Conservation (phyloP, 2,797 vertebrate species). For the Takifugu rubripes region DNA sequence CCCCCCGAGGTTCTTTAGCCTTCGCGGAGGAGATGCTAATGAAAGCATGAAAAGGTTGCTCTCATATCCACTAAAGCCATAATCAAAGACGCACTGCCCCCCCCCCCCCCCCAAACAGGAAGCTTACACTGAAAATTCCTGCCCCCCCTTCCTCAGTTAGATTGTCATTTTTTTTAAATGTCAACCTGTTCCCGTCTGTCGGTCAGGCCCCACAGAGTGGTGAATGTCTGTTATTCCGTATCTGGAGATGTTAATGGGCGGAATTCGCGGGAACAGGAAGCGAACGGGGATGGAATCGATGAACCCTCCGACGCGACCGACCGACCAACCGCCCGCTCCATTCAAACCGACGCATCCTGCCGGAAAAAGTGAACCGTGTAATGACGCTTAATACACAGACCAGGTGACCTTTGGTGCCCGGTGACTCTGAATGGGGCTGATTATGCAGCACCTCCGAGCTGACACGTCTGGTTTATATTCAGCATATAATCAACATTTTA, state of each 20-base stretch:
- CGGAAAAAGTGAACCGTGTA: constrained; percentile 52
- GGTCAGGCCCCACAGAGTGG: constrained; percentile 35
- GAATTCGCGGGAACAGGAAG: constrained; percentile 48
- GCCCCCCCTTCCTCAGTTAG: constrained; percentile 32
- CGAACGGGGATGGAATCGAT: constrained; percentile 30
- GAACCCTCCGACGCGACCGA: constrained; percentile 49
- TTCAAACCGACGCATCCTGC: constrained; percentile 20
- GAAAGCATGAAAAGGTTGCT: constrained; percentile 28
- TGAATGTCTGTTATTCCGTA: constrained; percentile 61
- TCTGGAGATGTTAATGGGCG: constrained; percentile 65
- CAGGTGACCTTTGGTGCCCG: constrained; percentile 57
- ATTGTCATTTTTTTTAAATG: constrained; percentile 69
- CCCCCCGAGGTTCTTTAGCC: constrained; percentile 36
- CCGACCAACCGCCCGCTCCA: constrained; percentile 15
- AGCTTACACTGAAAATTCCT: constrained; percentile 30
- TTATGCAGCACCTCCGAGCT: constrained; percentile 44
- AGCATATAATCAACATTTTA: constrained; percentile 47
- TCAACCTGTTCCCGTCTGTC: constrained; percentile 54
- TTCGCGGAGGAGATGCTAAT: constrained; percentile 32
- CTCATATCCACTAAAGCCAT: constrained; percentile 47
- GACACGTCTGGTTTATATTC: constrained; percentile 34
- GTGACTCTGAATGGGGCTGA: constrained; percentile 39
- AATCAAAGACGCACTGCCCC: constrained; percentile 29
- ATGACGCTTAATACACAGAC: constrained; percentile 54
- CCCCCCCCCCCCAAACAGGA: constrained; percentile 13